phyloP scores from a whole-genome alignment of 1,140 invertebrate species.

The Hirudo medicinalis region DNA sequence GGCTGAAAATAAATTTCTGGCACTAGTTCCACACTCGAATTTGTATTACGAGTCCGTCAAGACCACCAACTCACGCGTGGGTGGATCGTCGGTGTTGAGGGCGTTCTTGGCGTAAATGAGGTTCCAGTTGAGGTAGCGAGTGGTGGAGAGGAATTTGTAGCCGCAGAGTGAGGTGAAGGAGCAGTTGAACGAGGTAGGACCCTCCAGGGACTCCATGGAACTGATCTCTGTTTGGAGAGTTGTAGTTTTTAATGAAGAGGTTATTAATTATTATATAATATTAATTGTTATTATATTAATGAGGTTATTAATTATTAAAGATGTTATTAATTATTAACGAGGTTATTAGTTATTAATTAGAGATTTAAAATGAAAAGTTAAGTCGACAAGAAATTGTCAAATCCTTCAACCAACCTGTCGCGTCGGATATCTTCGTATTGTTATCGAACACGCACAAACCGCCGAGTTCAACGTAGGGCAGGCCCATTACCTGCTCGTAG shows the following conservation, averaged over 20 bases:
- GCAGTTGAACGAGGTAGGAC: slow-evolving; percentile 7
- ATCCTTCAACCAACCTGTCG: not conserved
- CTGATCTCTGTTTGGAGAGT: not conserved
- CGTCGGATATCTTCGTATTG: not conserved
- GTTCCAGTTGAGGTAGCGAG: not conserved
- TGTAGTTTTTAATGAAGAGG: too few relatives aligned
- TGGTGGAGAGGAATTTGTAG: slow-evolving; percentile 13
- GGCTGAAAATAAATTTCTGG: not conserved
- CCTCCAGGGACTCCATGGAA: not conserved
- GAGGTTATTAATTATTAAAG: too few relatives aligned
- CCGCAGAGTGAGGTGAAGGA: slow-evolving; percentile 11
- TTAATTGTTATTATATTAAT: too few relatives aligned
- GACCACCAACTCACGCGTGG: too few relatives aligned
- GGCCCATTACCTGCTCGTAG: slow-evolving; percentile 13
- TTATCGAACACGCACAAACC: not conserved
- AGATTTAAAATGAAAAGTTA: too few relatives aligned
- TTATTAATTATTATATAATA: too few relatives aligned
- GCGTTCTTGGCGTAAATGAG: slow-evolving; percentile 9
- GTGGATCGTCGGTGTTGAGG: not conserved
- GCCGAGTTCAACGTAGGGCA: slow-evolving; percentile 10
- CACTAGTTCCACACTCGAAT: not conserved
- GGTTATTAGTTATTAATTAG: too few relatives aligned
- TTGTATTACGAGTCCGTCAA: too few relatives aligned
- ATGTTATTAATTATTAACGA: too few relatives aligned
- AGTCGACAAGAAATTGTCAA: too few relatives aligned